phyloP scores from a whole-genome alignment of 1,140 invertebrate species.

The Camponotus pennsylvanicus region DNA sequence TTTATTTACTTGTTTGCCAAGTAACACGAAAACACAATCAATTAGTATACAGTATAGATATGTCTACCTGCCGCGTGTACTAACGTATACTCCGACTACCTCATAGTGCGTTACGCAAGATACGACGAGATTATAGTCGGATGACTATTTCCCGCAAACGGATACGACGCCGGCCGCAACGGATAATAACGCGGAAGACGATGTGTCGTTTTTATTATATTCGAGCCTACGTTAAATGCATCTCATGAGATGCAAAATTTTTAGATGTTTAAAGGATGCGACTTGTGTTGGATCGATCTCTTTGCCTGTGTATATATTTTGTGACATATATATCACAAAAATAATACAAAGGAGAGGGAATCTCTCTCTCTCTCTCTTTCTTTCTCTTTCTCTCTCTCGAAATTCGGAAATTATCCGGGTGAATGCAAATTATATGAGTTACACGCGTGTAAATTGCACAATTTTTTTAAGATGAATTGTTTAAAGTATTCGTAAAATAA shows the following conservation, averaged over 20 bases:
- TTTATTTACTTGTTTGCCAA: conserved; percentile 48
- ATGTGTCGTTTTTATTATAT: not conserved
- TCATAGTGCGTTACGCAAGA: conserved; percentile 40
- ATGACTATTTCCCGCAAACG: conserved; percentile 52
- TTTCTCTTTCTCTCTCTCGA: not conserved
- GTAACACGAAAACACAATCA: conserved; percentile 46
- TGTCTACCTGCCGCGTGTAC: not conserved
- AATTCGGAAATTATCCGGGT: not conserved
- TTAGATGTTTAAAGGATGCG: not conserved
- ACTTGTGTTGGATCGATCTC: not conserved
- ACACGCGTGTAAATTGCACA: too few relatives aligned
- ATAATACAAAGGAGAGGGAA: too few relatives aligned
- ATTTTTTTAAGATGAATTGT: not conserved
- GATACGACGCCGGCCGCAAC: conserved; percentile 41
- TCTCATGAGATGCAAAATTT: not conserved
- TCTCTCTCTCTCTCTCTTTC: not conserved
- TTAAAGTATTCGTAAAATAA: not conserved
- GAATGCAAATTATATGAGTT: not conserved
- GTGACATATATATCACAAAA: too few relatives aligned
- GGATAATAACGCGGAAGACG: conserved; percentile 41
- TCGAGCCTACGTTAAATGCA: not conserved
- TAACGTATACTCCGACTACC: not conserved
- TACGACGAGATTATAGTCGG: conserved; percentile 48
- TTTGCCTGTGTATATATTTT: too few relatives aligned
- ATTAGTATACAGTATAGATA: conserved; percentile 37